Evolutionary conservation across 2,888 invertebrate genomes (phyloP), one percentile per base, ranked within the genome.

Genomic region (Nebria salina): DNA sequence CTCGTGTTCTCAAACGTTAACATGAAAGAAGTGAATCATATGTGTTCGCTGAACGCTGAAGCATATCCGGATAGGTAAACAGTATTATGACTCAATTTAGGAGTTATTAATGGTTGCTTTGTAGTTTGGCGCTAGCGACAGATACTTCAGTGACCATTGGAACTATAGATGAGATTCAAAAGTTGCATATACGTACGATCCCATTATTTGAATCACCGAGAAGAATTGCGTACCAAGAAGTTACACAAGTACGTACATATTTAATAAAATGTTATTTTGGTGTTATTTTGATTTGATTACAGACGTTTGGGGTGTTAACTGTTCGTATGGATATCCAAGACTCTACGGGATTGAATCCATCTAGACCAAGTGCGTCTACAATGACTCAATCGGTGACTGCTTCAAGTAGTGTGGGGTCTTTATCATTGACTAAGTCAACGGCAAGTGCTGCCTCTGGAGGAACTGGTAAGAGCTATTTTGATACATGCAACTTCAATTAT

Each of bases 1-100:
- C 92, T 98, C 54, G 98, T 98, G 2, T 98, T 98, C 90, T 98
- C 98, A n/a, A 99, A 98, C 89, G 98, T 98, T 1, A 98, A 97
- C 88, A 91, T 97, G 77, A 96, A 96, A 86, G 97, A 97, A 88
- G 97, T 99, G 0, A 97, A 97, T 86, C 98, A 98, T 87, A 99
- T 99, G 98, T 99, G 99, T 89, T 97, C 98, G 0, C 90, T 99
- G 25, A 98, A 99, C 89, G 96, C 99, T 0, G 95, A 96, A 86
- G 96, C 97, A 0, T 99, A 98, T 89, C 96, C 97, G 0, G 98
- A 98, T 90, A 96, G 96, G 94, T 94, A 82, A 86, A 85, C 9
- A 64, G 25, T 15, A 65, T 83, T 75, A 54, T 72, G 8, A 66
- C 73, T 72, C 76, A 70, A 43, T 43, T 26, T 65, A 25, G 11